Evolutionary conservation across 1,140 invertebrate genomes (phyloP), one percentile per base, ranked within the genome.

Genomic region (Zophobas atratus): DNA sequence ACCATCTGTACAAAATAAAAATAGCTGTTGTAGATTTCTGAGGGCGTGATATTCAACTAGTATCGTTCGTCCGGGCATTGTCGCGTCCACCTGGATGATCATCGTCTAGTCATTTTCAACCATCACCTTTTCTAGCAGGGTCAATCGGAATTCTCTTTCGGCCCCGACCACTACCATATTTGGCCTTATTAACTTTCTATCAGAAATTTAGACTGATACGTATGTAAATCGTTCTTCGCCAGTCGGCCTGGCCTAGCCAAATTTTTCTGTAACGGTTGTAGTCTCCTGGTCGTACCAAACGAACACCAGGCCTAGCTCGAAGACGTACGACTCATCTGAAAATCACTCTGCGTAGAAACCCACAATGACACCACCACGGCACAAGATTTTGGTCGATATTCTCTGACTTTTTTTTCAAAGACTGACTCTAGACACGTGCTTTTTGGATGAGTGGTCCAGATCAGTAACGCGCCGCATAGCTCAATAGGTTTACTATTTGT

Each of bases 181-280:
- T 84, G 84, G 84, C 84, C 84, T 84, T 84, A 84, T 84, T 80
- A 75, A 81, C 75, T 76, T 80, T 77, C 57, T 80, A 82, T 81
- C 80, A 81, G 81, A 82, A 81, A 67, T 76, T 76, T 84, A 84
- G 80, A 83, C 81, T 82, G 80, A 81, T 81, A 81, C 72, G 75
- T 77, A 80, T 77, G 72, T 80, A 67, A 67, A 67, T 80, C 60
- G 60, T 78, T 80, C 71, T 80, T 78, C 49, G 78, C 73, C 73
- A 76, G 74, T 77, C 56, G 32, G 71, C 55, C 76, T 79, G 81
- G 77, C 71, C 55, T 77, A 79, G 78, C 81, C 79, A 81, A 79
- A 81, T 81, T 81, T 81, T 81, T 78, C 74, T 57, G 32, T 73
- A 74, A 80, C 39, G 60, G 60, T 67, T 67, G 60, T 67, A 67